Evolutionary conservation across 1,140 invertebrate genomes (phyloP).

Genomic region (Hyles euphorbiae): DNA sequence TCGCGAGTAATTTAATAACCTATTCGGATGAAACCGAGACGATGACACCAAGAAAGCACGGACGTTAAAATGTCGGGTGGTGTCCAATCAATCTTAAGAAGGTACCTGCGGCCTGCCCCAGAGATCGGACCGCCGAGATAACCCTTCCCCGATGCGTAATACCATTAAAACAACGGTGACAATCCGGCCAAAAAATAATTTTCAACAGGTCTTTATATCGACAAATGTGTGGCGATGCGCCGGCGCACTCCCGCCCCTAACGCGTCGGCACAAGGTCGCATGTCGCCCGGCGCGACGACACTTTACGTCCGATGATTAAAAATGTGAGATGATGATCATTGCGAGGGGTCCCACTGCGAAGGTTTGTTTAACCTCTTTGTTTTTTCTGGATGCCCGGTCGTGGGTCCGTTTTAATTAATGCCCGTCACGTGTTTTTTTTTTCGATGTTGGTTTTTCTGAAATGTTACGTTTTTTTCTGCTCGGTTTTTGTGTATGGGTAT

Average conservation of each 20-base stretch:
- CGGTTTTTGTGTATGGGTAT: conserved; percentile 39
- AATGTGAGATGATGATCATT: conserved; percentile 73
- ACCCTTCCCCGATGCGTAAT: conserved; percentile 72
- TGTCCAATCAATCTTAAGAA: conserved; percentile 66
- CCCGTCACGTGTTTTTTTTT: conserved; percentile 74
- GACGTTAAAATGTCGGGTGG: conserved; percentile 65
- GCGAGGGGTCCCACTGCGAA: conserved; percentile 70
- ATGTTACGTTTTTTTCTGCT: conserved; percentile 19
- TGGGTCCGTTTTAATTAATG: conserved; percentile 74
- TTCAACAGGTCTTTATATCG: conserved; percentile 58
- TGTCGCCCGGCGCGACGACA: conserved; percentile 27
- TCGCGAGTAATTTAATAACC: conserved; percentile 69
- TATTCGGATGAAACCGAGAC: conserved; percentile 47
- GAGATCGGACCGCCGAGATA: conserved; percentile 67
- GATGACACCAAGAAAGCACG: conserved; percentile 60
- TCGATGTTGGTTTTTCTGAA: conserved; percentile 29
- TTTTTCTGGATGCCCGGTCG: conserved; percentile 71
- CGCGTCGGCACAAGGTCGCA: conserved; percentile 25
- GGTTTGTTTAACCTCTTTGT: conserved; percentile 71
- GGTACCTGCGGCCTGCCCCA: conserved; percentile 44
- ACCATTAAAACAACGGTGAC: conserved; percentile 75
- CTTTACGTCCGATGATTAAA: conserved; percentile 69
- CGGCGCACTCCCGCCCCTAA: conserved; percentile 22
- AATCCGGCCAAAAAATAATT: conserved; percentile 70
- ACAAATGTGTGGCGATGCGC: conserved; percentile 14